phyloP scores from a whole-genome alignment of 2,888 invertebrate species.

The Rhagonycha lutea region DNA sequence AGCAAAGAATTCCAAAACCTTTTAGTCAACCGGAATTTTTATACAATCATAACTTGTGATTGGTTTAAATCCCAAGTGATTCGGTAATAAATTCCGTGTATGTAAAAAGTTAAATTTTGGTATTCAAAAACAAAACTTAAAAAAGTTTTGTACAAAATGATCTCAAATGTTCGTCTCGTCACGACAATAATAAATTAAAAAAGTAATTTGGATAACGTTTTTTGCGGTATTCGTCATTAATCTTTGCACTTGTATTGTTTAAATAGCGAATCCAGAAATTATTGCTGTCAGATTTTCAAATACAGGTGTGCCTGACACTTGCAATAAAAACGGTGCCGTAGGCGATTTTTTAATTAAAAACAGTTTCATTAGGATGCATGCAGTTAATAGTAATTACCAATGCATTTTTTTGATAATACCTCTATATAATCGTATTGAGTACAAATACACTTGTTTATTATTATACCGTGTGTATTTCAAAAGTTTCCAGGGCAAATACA shows the following conservation, averaged over 20 bases:
- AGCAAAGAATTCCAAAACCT: neutral
- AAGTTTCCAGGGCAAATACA: too few species aligned
- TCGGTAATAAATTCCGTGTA: neutral
- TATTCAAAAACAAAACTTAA: neutral
- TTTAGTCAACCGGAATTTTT: neutral
- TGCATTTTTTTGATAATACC: too few species aligned
- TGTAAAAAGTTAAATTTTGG: neutral
- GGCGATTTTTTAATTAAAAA: too few species aligned
- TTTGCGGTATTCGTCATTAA: neutral
- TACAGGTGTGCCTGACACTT: too few species aligned
- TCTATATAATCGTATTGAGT: too few species aligned
- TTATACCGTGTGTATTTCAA: too few species aligned
- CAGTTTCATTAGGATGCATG: too few species aligned
- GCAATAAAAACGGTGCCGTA: too few species aligned
- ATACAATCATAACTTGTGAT: neutral
- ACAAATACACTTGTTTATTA: too few species aligned
- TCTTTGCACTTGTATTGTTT: neutral
- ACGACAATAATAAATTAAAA: neutral
- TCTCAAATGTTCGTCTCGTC: neutral
- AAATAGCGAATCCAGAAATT: too few species aligned
- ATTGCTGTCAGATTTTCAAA: too few species aligned
- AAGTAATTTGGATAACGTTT: neutral
- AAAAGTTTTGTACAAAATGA: neutral
- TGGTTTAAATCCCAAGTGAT: neutral
- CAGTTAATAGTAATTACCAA: too few species aligned